Evolutionary conservation across 2,113 vertebrate genomes (phyloP), one percentile per base, ranked within the genome.

Genomic region (Catagonus wagneri): DNA sequence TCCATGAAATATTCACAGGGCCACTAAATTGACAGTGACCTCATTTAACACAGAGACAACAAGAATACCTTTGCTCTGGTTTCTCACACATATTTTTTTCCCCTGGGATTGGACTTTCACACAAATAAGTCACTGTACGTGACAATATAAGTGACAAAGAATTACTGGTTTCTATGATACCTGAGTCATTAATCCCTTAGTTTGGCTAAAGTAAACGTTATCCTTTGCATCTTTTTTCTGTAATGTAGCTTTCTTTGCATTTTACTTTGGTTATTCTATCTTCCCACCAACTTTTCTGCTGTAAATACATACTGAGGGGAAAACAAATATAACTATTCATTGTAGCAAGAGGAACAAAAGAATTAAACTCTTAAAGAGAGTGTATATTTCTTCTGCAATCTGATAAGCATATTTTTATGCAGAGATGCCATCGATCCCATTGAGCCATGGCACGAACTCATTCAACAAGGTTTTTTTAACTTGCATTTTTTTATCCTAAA

Each of bases 91-190:
- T 27, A 32, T 50, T 63, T 50, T 32, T 25, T 19, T 44, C 44
- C 50, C 14, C 50, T 10, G 34, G 71, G 50, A 84, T 75, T 93
- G 84, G 60, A 88, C 94, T 95, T 90, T 90, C 54, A 68, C 66
- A 61, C 89, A 34, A 89, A 20, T 63, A 86, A 96, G 68, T 91
- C 63, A 74, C 20, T 8, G 76, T 84, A 20, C 14, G 60, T 78
- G 81, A 32, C 29, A 89, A 1, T 39, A 4, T 71, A 92, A 87
- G 8, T 36, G 39, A 69, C 32, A 27, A 54, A 90, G 44, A 85
- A 89, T 84, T 27, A 39, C 58, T 34, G 25, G 25, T 94, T 80
- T 15, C 75, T 34, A 0, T 58, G 29, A 87, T 32, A 56, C 23
- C 32, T 89, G 69, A 85, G 83, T 90, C 72, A 81, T 39, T 36